phyloP scores from a whole-genome alignment of 64 coral and sea anemone species.

The Exaiptasia diaphana region DNA sequence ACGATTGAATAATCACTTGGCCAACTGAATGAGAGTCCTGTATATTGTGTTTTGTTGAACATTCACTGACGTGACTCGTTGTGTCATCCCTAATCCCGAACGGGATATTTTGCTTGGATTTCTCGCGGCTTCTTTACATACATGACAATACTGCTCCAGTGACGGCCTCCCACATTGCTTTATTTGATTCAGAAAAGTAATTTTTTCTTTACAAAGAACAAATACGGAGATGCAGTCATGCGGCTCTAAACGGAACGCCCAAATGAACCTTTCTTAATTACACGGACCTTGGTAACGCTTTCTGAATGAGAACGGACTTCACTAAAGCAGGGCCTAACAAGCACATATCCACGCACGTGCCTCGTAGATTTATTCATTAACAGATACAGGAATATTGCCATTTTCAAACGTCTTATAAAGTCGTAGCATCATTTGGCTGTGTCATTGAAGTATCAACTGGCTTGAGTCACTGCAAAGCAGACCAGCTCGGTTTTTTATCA shows the following conservation, averaged over 20 bases:
- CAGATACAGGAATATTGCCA: constrained; percentile 12
- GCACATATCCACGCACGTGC: neutral
- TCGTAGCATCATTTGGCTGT: no score
- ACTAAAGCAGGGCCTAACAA: no score
- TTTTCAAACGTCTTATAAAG: neutral
- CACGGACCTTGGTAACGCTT: neutral
- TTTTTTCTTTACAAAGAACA: constrained; percentile 25
- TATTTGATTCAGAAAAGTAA: constrained; percentile 31
- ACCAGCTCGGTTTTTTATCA: constrained; percentile 18
- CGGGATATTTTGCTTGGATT: constrained; percentile 46
- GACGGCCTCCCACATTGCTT: constrained; percentile 91
- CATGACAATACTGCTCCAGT: constrained; percentile 7
- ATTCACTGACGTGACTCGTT: constrained; percentile 43
- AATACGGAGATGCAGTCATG: constrained; percentile 8
- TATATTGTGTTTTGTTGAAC: constrained; percentile 15
- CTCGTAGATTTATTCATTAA: constrained; percentile 18
- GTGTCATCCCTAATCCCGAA: constrained; percentile 42
- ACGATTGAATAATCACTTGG: constrained; percentile 10
- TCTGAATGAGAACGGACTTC: no score
- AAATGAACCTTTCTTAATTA: constrained; percentile 4
- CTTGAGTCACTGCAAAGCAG: no score
- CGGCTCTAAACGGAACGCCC: constrained; percentile 5
- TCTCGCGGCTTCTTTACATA: constrained; percentile 70
- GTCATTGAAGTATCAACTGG: no score
- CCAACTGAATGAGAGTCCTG: neutral